These are phyloP conservation scores for Brachypterus glaber DNA, from an alignment of 2,888 invertebrate genomes.

Conservation along the genomic window DNA sequence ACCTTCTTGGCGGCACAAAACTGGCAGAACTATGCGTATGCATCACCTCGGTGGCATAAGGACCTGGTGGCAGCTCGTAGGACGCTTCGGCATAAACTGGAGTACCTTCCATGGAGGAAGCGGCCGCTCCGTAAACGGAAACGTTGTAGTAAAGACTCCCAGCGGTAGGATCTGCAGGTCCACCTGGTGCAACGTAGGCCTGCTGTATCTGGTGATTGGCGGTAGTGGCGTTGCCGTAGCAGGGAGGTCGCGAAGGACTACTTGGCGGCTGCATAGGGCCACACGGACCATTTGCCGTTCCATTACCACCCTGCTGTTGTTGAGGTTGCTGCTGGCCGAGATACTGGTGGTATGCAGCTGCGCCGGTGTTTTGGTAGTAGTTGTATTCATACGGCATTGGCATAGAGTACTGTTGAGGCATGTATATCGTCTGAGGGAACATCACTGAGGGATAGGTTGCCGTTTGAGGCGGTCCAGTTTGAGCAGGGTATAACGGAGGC, in stretches of 20 bases:
- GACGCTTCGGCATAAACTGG: neutral
- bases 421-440: constrained; percentile 39
- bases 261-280: constrained; percentile 27
- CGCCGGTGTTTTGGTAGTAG: constrained; percentile 36
- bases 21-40: no score
- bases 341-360: constrained; percentile 27
- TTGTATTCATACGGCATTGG: constrained; percentile 37
- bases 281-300: constrained; percentile 10
- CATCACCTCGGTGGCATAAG: no score
- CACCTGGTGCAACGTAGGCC: constrained; percentile 19
- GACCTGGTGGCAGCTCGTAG: constrained; percentile 20
- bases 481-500: constrained; percentile 36
- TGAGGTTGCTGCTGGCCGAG: no score
- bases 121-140: no score
- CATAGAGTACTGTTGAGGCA: constrained; percentile 44
- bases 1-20: no score
- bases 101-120: constrained; percentile 16
- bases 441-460: constrained; percentile 38
- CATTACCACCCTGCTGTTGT: constrained; percentile 18
- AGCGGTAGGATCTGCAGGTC: constrained; percentile 14
- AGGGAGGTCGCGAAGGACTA: constrained; percentile 28
- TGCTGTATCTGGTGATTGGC: constrained; percentile 3
- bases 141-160: no score
- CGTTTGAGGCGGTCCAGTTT: constrained; percentile 37
- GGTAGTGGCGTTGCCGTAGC: constrained; percentile 11